Conservation (phyloP, 2,797 vertebrate genomes). For the Gadopsis bispinosus region DNA sequence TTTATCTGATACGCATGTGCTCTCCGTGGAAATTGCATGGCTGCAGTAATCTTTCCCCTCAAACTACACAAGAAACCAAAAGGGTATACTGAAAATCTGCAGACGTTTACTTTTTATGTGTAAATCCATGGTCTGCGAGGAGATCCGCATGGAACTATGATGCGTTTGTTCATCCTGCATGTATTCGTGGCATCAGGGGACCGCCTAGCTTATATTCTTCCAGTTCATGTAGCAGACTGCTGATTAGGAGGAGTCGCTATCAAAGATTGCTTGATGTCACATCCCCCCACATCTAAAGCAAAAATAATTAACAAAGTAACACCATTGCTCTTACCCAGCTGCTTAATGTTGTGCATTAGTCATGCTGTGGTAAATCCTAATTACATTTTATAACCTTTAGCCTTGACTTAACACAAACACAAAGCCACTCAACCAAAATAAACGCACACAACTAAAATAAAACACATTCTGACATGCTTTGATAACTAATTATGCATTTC, state of each 20-base stretch:
- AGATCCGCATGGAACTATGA: neutral
- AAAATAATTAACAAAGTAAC: slow-evolving; percentile 63
- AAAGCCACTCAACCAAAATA: slow-evolving; percentile 30
- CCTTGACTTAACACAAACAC: slow-evolving; percentile 54
- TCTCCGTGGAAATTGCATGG: slow-evolving; percentile 41
- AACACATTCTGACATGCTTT: slow-evolving; percentile 32
- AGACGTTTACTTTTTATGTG: neutral
- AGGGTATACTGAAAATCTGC: neutral
- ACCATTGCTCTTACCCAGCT: slow-evolving; percentile 43
- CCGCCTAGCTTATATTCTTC: neutral
- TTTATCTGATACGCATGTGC: slow-evolving; percentile 49
- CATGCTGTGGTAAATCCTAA: slow-evolving; percentile 65
- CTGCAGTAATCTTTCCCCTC: slow-evolving; percentile 8
- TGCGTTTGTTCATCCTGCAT: slow-evolving; percentile 13
- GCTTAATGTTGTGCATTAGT: slow-evolving; percentile 70
- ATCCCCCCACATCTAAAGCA: slow-evolving; percentile 49
- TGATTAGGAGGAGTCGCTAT: slow-evolving; percentile 47
- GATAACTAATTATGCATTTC: slow-evolving; percentile 40
- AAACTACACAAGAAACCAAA: neutral
- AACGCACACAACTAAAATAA: slow-evolving; percentile 28
- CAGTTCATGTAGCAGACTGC: slow-evolving; percentile 29
- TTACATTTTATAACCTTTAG: slow-evolving; percentile 67
- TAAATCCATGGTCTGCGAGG: slow-evolving; percentile 6
- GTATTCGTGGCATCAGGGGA: slow-evolving; percentile 27
- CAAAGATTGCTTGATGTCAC: slow-evolving; percentile 48